phyloP scores from a whole-genome alignment of 2,797 vertebrate genomes.

The Silurus aristotelis region DNA sequence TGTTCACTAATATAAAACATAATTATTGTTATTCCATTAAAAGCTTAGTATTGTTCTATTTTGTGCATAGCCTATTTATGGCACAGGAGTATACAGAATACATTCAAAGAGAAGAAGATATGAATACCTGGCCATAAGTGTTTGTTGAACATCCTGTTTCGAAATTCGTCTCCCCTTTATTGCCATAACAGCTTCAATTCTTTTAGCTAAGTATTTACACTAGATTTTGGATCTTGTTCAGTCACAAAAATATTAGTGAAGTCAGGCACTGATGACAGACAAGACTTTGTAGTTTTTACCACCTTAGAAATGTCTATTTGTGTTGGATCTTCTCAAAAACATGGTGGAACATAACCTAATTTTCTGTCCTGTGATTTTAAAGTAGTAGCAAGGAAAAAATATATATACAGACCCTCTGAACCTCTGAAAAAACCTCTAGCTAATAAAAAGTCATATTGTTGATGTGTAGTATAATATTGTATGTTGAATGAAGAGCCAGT shows the following conservation, averaged over 20 bases:
- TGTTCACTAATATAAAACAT: no score
- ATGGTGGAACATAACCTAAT: not conserved
- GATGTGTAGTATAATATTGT: not conserved
- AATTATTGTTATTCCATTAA: no score
- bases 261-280: not conserved
- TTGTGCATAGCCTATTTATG: not conserved
- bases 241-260: no score
- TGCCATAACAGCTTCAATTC: not conserved
- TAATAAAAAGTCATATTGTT: not conserved
- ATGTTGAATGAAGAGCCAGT: not conserved
- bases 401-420: no score
- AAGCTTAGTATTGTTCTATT: no score
- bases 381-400: not conserved
- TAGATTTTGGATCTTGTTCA: not conserved
- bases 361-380: not conserved
- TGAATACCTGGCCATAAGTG: not conserved
- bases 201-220: not conserved
- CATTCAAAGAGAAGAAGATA: no score
- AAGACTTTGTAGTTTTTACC: not conserved
- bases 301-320: not conserved
- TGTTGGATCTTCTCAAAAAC: not conserved
- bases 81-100: not conserved
- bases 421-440: not conserved
- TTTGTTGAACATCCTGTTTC: not conserved
- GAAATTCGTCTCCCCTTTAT: not conserved